Conservation (phyloP, 2,888 invertebrate genomes). For the Antitype chi region DNA sequence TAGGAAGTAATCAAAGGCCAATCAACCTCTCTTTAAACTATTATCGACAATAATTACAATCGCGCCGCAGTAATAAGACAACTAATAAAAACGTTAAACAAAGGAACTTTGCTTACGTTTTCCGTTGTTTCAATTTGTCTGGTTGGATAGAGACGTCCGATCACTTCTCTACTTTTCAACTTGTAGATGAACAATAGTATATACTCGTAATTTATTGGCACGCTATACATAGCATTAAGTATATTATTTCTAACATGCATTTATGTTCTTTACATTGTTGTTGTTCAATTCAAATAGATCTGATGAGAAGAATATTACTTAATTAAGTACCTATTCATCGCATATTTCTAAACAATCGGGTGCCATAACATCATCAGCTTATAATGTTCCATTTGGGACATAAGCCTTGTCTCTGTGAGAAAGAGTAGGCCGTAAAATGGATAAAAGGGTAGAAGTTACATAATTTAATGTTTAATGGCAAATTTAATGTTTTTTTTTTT, state of each 20-base stretch:
- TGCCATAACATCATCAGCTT: neutral
- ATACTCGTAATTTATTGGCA: neutral
- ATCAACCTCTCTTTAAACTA: slow-evolving; percentile 83
- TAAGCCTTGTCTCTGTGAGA: too few relatives aligned
- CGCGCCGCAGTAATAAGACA: slow-evolving; percentile 71
- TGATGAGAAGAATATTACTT: slow-evolving; percentile 38
- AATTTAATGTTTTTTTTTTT: too few relatives aligned
- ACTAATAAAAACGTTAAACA: slow-evolving; percentile 71
- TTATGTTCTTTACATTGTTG: neutral
- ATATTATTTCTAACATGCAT: slow-evolving; percentile 12
- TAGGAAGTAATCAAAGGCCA: slow-evolving; percentile 87
- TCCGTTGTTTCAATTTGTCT: slow-evolving; percentile 57
- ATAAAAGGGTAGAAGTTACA: too few relatives aligned
- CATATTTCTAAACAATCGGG: neutral
- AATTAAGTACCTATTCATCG: too few relatives aligned
- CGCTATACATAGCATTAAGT: neutral
- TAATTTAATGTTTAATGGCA: too few relatives aligned
- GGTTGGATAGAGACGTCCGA: slow-evolving; percentile 28
- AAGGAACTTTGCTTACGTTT: slow-evolving; percentile 72
- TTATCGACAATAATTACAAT: slow-evolving; percentile 80
- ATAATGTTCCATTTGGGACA: too few relatives aligned
- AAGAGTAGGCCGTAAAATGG: too few relatives aligned
- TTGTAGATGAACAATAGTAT: slow-evolving; percentile 5
- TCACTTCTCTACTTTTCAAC: slow-evolving; percentile 25
- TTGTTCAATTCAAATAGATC: slow-evolving; percentile 24